A percentile compares a stretch with the other conserved stretches of the same genome.
Evolutionary conservation across 1,140 invertebrate genomes (phyloP).

Genomic region (Pachyrhynchus sulphureomaculatus): DNA sequence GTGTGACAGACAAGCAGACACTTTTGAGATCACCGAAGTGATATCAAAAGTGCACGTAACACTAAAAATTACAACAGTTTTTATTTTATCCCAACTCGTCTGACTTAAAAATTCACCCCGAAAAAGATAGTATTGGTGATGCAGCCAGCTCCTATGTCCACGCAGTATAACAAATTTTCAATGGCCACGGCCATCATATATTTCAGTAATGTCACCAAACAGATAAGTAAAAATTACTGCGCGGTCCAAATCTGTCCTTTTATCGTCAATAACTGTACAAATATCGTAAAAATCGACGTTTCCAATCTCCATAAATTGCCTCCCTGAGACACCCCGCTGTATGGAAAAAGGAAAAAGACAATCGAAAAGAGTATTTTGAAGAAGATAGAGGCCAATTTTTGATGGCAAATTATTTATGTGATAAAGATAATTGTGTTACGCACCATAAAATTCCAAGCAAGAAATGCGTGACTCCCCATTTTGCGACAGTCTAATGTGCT

Average conservation of each 20-base stretch:
- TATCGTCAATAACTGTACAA: neutral
- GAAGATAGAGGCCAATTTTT: constrained; percentile 22
- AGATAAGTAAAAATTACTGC: too few relatives aligned
- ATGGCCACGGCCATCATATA: too few relatives aligned
- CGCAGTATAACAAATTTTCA: too few relatives aligned
- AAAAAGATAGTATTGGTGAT: too few relatives aligned
- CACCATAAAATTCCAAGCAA: constrained; percentile 19
- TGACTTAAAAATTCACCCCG: too few relatives aligned
- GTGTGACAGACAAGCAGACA: too few relatives aligned
- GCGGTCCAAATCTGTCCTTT: neutral
- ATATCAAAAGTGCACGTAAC: too few relatives aligned
- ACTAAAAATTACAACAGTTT: too few relatives aligned
- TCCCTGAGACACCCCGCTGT: neutral
- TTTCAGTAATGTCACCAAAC: too few relatives aligned
- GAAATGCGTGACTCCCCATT: constrained; percentile 26
- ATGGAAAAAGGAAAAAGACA: constrained; percentile 12
- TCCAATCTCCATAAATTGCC: constrained; percentile 14
- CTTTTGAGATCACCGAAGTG: too few relatives aligned
- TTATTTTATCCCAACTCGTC: too few relatives aligned
- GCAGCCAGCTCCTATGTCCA: too few relatives aligned
- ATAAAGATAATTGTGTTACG: constrained; percentile 28
- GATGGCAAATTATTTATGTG: constrained; percentile 26
- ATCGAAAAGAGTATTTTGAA: constrained; percentile 20
- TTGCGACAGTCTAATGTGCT: constrained; percentile 20
- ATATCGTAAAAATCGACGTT: constrained; percentile 11